Evolutionary conservation across 2,797 vertebrate species (phyloP), one percentile per base, ranked within the genome.

Genomic region (Lerista edwardsae): DNA sequence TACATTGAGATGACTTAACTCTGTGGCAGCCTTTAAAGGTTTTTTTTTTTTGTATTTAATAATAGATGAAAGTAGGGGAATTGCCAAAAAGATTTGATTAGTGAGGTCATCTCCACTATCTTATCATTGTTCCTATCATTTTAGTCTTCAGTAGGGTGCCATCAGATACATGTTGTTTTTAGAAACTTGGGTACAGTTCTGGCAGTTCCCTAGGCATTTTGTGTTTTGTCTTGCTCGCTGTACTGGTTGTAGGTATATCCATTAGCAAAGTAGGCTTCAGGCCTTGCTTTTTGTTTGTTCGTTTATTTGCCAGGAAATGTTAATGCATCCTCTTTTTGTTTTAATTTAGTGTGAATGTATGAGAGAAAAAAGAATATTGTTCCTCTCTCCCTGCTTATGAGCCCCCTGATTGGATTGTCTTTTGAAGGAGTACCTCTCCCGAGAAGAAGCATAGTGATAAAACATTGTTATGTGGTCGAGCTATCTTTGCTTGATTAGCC

Each of bases 181-280:
- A 80, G 69, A 44, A 51, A 74, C 31, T 61, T 9, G 44, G 61
- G 8, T 57, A 3, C 23, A 73, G 31, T 17, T 67, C 44, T 31
- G 4, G 25, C 27, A 19, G 31, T 41, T 64, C 31, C 19, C 23
- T 68, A 27, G n/a, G 36, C 31, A 59, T 80, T 59, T 36, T 55
- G 7, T 44, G 31, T 76, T 64, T 61, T 23, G 9, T 75, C 36
- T 51, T 10, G 8, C 25, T 76, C 41, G 55, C 19, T 79, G 21
- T 74, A 34, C 21, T 78, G 34, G 19, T 85, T 64, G 89, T 51
- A 51, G 10, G 27, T 68, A 72, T 90, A 82, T 88, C 34, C 73
- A 92, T 75, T 9, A 67, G 25, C 72, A 84, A 73, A 73, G 62
- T 23, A 5, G 47, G 72, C 31, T 51, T 69, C 68, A 74, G 17